These are phyloP conservation scores for Polypterus bichir DNA, from an alignment of 2,113 vertebrate species.

Conservation along the genomic window DNA sequence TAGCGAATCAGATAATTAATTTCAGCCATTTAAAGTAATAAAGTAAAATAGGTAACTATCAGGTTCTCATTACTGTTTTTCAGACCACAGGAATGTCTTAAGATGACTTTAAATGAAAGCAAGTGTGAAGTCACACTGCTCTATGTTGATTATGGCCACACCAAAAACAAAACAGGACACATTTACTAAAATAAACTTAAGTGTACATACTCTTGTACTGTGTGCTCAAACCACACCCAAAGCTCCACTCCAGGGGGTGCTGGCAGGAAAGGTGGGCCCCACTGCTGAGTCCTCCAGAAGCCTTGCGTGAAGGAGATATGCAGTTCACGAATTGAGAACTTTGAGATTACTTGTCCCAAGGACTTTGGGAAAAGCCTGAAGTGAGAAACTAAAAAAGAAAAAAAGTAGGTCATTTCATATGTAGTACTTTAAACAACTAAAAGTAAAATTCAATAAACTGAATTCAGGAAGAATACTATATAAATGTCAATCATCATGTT, in stretches of 20 bases:
- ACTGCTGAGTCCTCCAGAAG: constrained; percentile 78
- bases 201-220: constrained; percentile 71
- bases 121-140: background rate
- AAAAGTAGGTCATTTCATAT: background rate
- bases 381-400: constrained; percentile 61
- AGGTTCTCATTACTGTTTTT: too few relatives aligned
- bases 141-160: background rate
- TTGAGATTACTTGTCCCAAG: constrained; percentile 80
- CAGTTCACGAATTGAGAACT: constrained; percentile 79
- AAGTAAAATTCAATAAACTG: too few relatives aligned
- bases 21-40: too few relatives aligned
- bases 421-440: too few relatives aligned
- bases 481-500: too few relatives aligned
- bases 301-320: constrained; percentile 80
- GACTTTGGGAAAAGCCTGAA: constrained; percentile 92
- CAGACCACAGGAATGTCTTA: too few relatives aligned
- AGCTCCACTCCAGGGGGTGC: constrained; percentile 66
- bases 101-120: too few relatives aligned
- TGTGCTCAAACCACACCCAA: constrained; percentile 94
- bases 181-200: background rate
- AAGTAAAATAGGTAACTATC: too few relatives aligned
- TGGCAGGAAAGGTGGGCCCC: constrained; percentile 79
- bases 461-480: too few relatives aligned
- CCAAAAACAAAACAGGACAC: background rate
- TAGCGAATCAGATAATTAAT: too few relatives aligned